Base-by-base conservation (phyloP, 2,888 invertebrate species). In the Blera fallax region DNA sequence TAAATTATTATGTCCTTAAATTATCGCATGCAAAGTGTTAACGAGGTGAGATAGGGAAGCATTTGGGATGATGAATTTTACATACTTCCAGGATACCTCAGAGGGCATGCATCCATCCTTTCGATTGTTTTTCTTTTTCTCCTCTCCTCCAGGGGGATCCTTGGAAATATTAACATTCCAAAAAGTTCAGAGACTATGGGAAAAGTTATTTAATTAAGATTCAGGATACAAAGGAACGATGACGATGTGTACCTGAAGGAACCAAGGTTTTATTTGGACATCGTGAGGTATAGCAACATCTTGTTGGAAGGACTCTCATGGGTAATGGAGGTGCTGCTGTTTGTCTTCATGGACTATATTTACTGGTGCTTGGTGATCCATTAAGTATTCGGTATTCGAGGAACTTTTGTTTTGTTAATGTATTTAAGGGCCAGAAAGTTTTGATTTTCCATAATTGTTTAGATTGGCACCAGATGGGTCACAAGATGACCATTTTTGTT, bases 11-110 rank as follows among this genome's bases (percentile, higher is more conserved):
- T 34, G 58, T 21, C 48, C 58, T 58, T 58, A 72, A 58, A 62
- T 73, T 18, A 62, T 62, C 8, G 14, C 52, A 62, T 62, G 62
- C 10, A 21, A 62, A 52, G 27, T 48, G 29, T 73, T 29, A 60
- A 62, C 52, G 73, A 73, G 50, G 62, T 62, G 52, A 62, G 62
- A 62, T 62, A 52, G 32, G 45, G 14, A 56, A 70, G 10, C 16
- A 32, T 43, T 43, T 16, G 54, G 29, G 2, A 27, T 48, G 48
- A 48, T 48, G 21, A 48, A 21, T 21, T 40, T 40, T 21, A 21
- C 10, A 7, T 16, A 21, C 18, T 11, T 21, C 5, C 1, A 43
- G 16, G 43, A 40, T 40, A 40, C 14, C 40, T 40, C 14, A 32
- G 32, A 34, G 10, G 16, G 43, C 14, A 14, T 7, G 1, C 48